Conservation (phyloP, 2,888 invertebrate species). For the Sarcophaga subvicina region DNA sequence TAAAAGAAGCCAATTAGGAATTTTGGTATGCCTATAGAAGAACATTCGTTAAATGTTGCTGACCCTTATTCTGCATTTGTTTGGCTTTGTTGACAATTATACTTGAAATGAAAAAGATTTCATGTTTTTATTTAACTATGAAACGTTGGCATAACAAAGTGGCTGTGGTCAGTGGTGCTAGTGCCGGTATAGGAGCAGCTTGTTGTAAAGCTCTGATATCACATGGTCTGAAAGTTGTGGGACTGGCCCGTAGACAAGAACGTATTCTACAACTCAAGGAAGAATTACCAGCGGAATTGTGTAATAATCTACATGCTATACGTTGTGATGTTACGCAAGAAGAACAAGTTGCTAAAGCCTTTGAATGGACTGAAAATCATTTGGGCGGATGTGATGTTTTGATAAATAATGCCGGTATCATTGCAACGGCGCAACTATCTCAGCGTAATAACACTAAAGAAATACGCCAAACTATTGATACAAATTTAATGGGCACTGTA, state of each 20-base stretch:
- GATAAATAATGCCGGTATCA: conserved; percentile 85
- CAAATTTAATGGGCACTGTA: conserved; percentile 82
- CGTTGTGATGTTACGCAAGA: conserved; percentile 83
- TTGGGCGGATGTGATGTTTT: conserved; percentile 85
- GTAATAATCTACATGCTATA: conserved; percentile 74
- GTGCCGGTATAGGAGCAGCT: conserved; percentile 85
- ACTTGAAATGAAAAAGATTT: neutral
- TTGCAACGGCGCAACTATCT: conserved; percentile 76
- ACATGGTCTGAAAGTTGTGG: conserved; percentile 84
- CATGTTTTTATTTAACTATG: conserved; percentile 76
- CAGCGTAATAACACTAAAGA: conserved; percentile 73
- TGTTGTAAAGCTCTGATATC: conserved; percentile 81
- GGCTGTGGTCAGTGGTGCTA: conserved; percentile 86
- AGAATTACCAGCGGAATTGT: conserved; percentile 71
- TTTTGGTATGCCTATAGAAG: too few species aligned
- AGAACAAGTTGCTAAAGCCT: conserved; percentile 83
- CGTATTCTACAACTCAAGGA: conserved; percentile 74
- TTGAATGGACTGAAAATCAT: conserved; percentile 82
- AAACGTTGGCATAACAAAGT: conserved; percentile 85
- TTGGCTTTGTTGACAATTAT: conserved; percentile 41
- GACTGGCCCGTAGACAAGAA: conserved; percentile 83
- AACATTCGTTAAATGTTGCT: too few species aligned
- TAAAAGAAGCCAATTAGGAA: too few species aligned
- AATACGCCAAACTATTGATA: conserved; percentile 81
- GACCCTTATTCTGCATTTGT: conserved; percentile 17